These are phyloP conservation scores for Caprella mutica DNA, from an alignment of 2,888 invertebrate species.

Conservation along the genomic window DNA sequence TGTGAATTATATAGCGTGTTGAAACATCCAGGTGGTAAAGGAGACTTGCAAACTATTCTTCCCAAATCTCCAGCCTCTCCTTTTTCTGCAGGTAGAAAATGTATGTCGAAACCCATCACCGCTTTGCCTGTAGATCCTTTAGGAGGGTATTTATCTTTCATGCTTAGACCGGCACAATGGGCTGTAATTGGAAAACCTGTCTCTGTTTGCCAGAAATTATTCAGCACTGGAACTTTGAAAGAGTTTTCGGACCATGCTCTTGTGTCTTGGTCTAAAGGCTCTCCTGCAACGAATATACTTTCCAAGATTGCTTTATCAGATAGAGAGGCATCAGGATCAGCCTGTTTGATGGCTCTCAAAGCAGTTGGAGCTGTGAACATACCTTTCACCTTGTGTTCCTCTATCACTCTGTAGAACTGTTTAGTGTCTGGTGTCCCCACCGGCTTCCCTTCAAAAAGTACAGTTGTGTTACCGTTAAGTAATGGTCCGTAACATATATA, in stretches of 20 bases:
- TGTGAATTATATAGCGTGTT: constrained; percentile 70
- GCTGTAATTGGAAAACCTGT: constrained; percentile 82
- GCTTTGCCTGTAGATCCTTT: constrained; percentile 70
- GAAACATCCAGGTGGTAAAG: constrained; percentile 79
- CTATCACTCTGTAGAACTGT: constrained; percentile 81
- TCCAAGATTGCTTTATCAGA: constrained; percentile 32
- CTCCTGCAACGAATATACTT: constrained; percentile 69
- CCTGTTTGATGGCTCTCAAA: constrained; percentile 68
- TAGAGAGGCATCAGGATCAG: constrained; percentile 50
- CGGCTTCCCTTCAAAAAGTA: constrained; percentile 86
- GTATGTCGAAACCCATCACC: constrained; percentile 74
- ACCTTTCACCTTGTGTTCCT: constrained; percentile 70
- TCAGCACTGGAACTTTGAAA: constrained; percentile 63
- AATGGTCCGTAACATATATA: constrained; percentile 44
- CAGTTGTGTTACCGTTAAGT: constrained; percentile 42
- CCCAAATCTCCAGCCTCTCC: constrained; percentile 61
- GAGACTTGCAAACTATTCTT: constrained; percentile 67
- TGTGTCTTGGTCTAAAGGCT: constrained; percentile 85
- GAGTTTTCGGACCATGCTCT: constrained; percentile 60
- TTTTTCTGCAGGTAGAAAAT: constrained; percentile 56
- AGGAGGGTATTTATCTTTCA: constrained; percentile 51
- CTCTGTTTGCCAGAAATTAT: constrained; percentile 98
- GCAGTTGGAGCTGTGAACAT: constrained; percentile 86
- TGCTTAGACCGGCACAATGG: constrained; percentile 64
- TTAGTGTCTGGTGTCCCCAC: constrained; percentile 87